Conservation (phyloP, 2,797 vertebrate species). For the Sus cebifrons region DNA sequence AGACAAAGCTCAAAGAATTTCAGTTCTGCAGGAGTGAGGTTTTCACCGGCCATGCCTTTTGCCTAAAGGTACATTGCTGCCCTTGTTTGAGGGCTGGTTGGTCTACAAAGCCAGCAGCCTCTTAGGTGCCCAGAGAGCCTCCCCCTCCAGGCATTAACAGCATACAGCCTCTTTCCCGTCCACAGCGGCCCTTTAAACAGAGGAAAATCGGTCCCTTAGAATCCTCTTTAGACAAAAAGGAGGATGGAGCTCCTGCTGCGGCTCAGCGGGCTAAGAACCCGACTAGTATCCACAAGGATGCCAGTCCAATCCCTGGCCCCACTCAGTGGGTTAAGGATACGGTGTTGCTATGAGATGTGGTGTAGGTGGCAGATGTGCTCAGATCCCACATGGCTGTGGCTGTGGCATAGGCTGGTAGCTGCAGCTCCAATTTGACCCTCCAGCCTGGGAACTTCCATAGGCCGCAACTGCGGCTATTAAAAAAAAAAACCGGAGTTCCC, state of each 20-base stretch:
- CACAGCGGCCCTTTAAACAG: slow-evolving; percentile 14
- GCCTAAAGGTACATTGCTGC: not conserved
- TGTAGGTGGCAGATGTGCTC: no score
- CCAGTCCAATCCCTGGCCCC: no score
- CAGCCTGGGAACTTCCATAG: no score
- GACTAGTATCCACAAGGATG: no score
- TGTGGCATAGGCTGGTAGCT: no score
- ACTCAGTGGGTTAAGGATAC: no score
- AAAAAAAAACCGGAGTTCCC: no score
- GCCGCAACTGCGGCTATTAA: no score
- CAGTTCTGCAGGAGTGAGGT: not conserved
- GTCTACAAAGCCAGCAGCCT: not conserved
- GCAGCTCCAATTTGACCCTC: no score
- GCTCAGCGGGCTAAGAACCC: no score
- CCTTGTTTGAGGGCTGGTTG: slow-evolving; percentile 17
- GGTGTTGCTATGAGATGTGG: no score
- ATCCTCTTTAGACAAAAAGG: not conserved
- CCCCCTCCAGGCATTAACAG: not conserved
- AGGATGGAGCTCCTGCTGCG: not conserved
- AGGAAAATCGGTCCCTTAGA: not conserved
- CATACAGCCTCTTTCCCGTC: not conserved
- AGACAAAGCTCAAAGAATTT: slow-evolving; percentile 60
- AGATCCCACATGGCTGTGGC: no score
- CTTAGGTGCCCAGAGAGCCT: not conserved
- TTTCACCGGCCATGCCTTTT: not conserved